Conservation (phyloP, 2,888 invertebrate species). For the Tenthredo notha region DNA sequence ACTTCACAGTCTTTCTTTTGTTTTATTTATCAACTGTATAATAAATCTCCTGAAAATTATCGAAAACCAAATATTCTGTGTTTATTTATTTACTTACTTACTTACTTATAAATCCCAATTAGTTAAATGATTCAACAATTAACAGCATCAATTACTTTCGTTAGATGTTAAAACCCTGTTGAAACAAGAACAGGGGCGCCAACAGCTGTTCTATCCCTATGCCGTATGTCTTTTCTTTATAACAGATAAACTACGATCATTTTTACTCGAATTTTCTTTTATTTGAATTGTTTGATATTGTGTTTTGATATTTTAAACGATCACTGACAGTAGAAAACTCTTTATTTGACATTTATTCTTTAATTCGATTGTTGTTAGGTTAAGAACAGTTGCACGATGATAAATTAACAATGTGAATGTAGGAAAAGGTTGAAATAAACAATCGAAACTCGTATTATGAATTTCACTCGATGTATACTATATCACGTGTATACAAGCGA, state of each 20-base stretch:
- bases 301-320: no score
- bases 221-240: conserved; percentile 20
- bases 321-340: background rate
- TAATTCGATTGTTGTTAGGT: background rate
- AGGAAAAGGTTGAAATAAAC: background rate
- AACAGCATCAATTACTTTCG: conserved; percentile 29
- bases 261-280: background rate
- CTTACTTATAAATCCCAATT: conserved; percentile 17
- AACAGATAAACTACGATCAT: background rate
- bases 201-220: background rate
- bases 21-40: background rate
- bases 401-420: background rate
- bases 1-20: background rate
- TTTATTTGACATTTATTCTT: background rate
- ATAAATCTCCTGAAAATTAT: background rate
- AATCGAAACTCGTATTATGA: background rate
- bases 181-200: background rate
- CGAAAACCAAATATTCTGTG: no score
- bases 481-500: background rate
- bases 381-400: background rate
- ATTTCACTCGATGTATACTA: background rate
- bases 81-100: background rate
- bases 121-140: conserved; percentile 10
- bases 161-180: conserved; percentile 11
- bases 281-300: background rate